Conservation (phyloP, 2,888 invertebrate species). For the Lymantria dispar region DNA sequence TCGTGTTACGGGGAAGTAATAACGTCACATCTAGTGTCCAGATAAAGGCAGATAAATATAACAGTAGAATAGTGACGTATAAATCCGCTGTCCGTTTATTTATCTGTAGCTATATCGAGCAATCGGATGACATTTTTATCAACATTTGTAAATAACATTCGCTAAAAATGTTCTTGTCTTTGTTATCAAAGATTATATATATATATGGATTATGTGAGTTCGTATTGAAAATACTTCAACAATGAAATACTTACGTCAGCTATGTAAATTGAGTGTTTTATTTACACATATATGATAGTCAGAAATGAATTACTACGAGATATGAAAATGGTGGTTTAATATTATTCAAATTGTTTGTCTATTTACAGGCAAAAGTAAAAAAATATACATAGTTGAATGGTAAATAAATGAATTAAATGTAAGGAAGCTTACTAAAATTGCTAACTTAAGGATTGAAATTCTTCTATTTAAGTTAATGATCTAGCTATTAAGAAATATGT, state of each 20-base stretch:
- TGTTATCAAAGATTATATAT: conserved; percentile 20
- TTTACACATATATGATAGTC: background rate
- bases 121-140: conserved; percentile 25
- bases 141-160: conserved; percentile 12
- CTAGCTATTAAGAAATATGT: no score
- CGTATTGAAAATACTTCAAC: background rate
- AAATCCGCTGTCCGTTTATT: conserved; percentile 10
- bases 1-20: conserved; percentile 31
- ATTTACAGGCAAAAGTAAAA: no score
- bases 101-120: conserved; percentile 17
- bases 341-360: no score
- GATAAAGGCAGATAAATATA: conserved; percentile 9
- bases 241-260: background rate
- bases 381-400: no score
- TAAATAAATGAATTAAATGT: no score
- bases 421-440: no score
- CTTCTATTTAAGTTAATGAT: no score
- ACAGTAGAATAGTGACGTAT: conserved; percentile 18
- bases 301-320: no score
- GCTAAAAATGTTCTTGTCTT: conserved; percentile 7
- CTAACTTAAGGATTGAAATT: no score
- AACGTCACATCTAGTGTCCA: conserved; percentile 33
- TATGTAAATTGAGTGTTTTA: background rate
- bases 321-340: no score
- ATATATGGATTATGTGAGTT: no score